Percentiles rank a stretch among this genome's conserved stretches.
phyloP scores from a whole-genome alignment of 2,888 invertebrate genomes.

The Aphodius granarius region DNA sequence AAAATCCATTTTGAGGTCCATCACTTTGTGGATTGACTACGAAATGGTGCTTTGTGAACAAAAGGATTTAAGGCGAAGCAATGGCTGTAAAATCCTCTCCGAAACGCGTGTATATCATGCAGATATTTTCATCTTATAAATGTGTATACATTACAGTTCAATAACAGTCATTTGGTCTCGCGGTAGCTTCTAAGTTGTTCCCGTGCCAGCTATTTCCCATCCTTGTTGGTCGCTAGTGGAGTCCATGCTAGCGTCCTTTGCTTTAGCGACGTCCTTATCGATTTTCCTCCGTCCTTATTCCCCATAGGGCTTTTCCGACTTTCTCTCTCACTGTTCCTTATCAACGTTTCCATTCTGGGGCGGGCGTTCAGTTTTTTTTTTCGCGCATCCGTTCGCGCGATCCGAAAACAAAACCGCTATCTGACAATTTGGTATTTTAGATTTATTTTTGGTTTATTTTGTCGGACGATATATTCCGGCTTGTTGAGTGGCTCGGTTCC shows the following conservation, averaged over 20 bases:
- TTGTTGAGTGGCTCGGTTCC: slow-evolving; percentile 19
- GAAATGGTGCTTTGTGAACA: not conserved
- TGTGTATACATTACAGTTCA: slow-evolving; percentile 36
- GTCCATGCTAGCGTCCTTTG: slow-evolving; percentile 24
- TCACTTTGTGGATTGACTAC: not conserved
- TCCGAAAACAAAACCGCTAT: slow-evolving; percentile 32
- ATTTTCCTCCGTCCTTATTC: slow-evolving; percentile 29
- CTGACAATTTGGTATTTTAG: slow-evolving; percentile 36
- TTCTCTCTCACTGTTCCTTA: slow-evolving; percentile 7
- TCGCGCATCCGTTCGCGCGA: slow-evolving; percentile 8
- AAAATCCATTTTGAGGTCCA: not conserved
- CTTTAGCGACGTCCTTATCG: slow-evolving; percentile 19
- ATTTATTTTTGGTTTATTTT: slow-evolving; percentile 30
- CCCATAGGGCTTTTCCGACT: slow-evolving; percentile 25
- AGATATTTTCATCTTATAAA: slow-evolving; percentile 35
- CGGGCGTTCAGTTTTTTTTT: slow-evolving; percentile 22
- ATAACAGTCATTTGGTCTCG: slow-evolving; percentile 37
- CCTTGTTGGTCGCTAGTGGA: slow-evolving; percentile 20
- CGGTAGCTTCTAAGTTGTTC: slow-evolving; percentile 34
- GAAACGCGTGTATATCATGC: slow-evolving; percentile 14
- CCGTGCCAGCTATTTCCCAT: slow-evolving; percentile 31
- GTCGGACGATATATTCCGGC: slow-evolving; percentile 21
- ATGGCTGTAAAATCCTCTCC: not conserved
- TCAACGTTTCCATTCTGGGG: slow-evolving; percentile 3
- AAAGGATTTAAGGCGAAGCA: not conserved